phyloP scores from a whole-genome alignment of 2,888 invertebrate species.

The Netelia virgata region DNA sequence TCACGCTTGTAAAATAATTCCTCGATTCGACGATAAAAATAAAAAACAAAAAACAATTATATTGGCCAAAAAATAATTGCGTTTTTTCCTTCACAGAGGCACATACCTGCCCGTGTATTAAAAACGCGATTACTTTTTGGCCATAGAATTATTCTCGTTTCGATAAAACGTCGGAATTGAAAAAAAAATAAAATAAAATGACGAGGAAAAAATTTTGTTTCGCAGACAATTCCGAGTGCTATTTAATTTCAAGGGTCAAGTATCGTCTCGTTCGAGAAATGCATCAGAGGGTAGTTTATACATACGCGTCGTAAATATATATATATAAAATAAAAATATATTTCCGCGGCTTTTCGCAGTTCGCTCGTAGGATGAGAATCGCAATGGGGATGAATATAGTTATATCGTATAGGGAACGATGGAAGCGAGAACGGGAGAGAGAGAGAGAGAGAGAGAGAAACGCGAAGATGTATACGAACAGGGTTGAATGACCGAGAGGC shows the following conservation, averaged over 20 bases:
- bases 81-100: too few species aligned
- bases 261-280: background rate
- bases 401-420: background rate
- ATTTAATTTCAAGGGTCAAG: background rate
- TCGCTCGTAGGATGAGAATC: conserved; percentile 55
- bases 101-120: background rate
- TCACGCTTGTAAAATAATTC: background rate
- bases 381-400: conserved; percentile 24
- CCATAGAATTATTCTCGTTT: background rate
- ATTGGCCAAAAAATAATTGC: background rate
- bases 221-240: background rate
- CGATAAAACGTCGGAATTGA: background rate
- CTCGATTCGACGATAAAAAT: background rate
- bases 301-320: background rate
- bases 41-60: background rate
- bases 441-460: conserved; percentile 62
- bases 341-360: conserved; percentile 7
- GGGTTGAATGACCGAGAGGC: conserved; percentile 83
- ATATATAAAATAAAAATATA: background rate
- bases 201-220: background rate
- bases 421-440: conserved; percentile 12
- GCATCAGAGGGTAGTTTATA: background rate
- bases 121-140: background rate
- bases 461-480: conserved; percentile 49
- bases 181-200: background rate